Evolutionary conservation across 92 coral and sea anemone species (phyloP), one percentile per base, ranked within the genome.

Genomic region (Anthopleura xanthogrammica): DNA sequence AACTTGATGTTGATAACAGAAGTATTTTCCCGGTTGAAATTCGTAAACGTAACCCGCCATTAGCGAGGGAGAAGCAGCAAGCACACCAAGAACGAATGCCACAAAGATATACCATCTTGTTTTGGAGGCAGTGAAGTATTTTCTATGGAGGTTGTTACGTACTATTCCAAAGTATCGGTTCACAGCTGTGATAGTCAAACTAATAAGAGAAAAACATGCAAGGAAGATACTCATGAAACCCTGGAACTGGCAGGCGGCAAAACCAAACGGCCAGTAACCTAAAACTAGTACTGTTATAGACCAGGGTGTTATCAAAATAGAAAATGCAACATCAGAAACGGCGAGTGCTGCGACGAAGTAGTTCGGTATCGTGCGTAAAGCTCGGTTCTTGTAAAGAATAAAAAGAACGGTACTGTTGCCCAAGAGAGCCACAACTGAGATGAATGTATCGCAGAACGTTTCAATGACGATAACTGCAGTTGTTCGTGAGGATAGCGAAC

Each of bases 121-220:
- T 70, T 43, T 81, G 24, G 7, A 29, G 10, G 83, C 41, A 41
- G 81, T 89, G 23, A 89, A 89, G 48, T 62, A 72, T 78, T 89
- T 89, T 60, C 83, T 60, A 71, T 89, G 87, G 16, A 82, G 75
- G 14, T 60, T 52, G 16, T 76, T 85, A 50, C 82, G 81, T 12
- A 89, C 89, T 13, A 89, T 87, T 3, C 92, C 62, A 52, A 82
- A 85, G 84, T 85, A 85, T 68, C 92, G 58, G 29, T 89, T 89
- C 17, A 89, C 77, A 3, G 92, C 89, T 78, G 82, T 89, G 46
- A 80, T 56, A 7, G 92, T 78, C 71, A 89, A 66, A 11, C 83
- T 73, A 14, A 80, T 58, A 19, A 89, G 79, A 16, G 92, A 89
- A 16, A 89, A 80, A 41, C 83, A 80, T 36, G 89, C 74, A 5